Evolutionary conservation across 2,888 invertebrate species (phyloP).

Genomic region (Carcina quercana): DNA sequence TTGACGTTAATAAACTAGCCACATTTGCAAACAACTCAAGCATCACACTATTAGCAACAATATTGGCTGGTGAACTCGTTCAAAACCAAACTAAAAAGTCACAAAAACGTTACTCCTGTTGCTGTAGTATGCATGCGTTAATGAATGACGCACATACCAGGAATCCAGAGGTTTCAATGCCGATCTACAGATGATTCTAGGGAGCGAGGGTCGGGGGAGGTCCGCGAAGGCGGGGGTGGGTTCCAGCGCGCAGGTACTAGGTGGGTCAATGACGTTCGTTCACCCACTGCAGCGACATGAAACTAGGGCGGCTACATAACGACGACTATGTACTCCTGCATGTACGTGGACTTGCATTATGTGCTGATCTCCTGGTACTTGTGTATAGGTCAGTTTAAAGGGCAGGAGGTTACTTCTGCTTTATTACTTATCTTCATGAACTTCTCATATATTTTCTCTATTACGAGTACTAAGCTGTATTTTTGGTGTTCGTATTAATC

Average conservation of each 20-base stretch:
- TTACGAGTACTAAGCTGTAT: too few relatives aligned
- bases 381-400: too few relatives aligned
- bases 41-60: too few relatives aligned
- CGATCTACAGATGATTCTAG: slow-evolving; percentile 52
- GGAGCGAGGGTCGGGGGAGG: slow-evolving; percentile 9
- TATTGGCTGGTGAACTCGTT: too few relatives aligned
- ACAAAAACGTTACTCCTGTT: not conserved
- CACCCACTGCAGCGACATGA: slow-evolving; percentile 44
- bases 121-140: not conserved
- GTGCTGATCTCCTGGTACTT: slow-evolving; percentile 5
- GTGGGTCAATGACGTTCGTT: slow-evolving; percentile 55
- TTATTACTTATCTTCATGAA: too few relatives aligned
- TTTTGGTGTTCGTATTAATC: too few relatives aligned
- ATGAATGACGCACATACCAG: slow-evolving; percentile 9
- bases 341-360: slow-evolving; percentile 13
- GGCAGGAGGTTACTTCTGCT: too few relatives aligned
- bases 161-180: slow-evolving; percentile 43
- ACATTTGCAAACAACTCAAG: too few relatives aligned
- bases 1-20: too few relatives aligned
- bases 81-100: too few relatives aligned
- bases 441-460: too few relatives aligned
- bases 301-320: slow-evolving; percentile 48
- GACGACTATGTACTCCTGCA: slow-evolving; percentile 22
- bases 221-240: slow-evolving; percentile 16
- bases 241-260: slow-evolving; percentile 45